phyloP scores from a whole-genome alignment of 2,797 vertebrate species.

The Ctenosaura bakeri region DNA sequence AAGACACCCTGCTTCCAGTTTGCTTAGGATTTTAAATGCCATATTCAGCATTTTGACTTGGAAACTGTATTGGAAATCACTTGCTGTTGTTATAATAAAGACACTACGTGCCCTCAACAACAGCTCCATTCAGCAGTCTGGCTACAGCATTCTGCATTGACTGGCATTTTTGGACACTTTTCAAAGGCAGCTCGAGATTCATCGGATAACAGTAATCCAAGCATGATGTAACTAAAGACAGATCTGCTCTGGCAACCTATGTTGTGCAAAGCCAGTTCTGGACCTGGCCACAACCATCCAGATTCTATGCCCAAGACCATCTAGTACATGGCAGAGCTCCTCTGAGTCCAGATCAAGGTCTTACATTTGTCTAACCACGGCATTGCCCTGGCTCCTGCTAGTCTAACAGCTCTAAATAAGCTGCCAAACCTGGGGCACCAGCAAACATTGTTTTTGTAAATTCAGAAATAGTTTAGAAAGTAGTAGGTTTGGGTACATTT shows the following conservation, averaged over 20 bases:
- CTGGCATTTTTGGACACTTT: neutral
- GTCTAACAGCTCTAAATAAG: neutral
- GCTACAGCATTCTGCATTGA: neutral
- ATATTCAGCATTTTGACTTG: neutral
- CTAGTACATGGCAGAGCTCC: neutral
- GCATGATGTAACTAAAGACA: neutral
- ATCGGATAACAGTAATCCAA: neutral
- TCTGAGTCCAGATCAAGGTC: neutral
- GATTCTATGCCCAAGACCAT: neutral
- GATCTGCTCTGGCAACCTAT: neutral
- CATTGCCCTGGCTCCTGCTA: neutral
- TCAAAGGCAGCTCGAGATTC: neutral
- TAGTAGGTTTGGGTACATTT: neutral
- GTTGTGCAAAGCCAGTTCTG: neutral
- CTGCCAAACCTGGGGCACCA: neutral
- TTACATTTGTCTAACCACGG: neutral
- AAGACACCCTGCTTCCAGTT: neutral
- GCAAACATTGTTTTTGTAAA: neutral
- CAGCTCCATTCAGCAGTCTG: no score
- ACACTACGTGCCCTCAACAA: neutral
- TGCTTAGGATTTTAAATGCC: neutral
- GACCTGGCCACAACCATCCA: neutral
- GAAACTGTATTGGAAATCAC: neutral
- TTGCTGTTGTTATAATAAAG: neutral
- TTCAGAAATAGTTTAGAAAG: neutral